A percentile compares a stretch with the other conserved stretches of the same genome.
Conservation (phyloP, 2,797 vertebrate genomes). For the Uromys caudimaculatus region DNA sequence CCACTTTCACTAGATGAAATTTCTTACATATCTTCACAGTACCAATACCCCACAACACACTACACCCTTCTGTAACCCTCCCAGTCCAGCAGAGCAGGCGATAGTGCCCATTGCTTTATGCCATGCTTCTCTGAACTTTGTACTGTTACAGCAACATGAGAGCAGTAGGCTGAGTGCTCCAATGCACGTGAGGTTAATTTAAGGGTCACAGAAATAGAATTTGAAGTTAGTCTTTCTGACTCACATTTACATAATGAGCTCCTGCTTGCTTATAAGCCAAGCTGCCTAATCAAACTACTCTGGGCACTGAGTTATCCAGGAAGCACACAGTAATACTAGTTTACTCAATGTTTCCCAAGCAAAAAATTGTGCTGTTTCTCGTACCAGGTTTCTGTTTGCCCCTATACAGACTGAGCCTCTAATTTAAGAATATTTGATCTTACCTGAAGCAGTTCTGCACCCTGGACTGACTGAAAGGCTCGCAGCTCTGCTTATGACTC, state of each 20-base stretch:
- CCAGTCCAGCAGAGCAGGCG: not conserved
- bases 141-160: not conserved
- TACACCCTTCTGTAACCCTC: not conserved
- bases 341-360: not conserved
- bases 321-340: not conserved
- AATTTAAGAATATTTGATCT: conserved; percentile 48
- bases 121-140: not conserved
- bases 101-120: not conserved
- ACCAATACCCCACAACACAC: not conserved
- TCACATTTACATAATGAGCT: not conserved
- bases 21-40: not conserved
- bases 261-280: not conserved
- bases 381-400: not conserved
- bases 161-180: not conserved
- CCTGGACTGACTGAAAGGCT: conserved; percentile 45
- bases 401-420: not conserved
- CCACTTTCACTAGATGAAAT: not conserved
- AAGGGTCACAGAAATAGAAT: conserved; percentile 8
- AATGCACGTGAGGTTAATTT: not conserved
- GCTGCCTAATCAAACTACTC: not conserved
- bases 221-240: conserved; percentile 1
- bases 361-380: not conserved
- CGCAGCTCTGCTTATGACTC: not conserved
- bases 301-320: not conserved
- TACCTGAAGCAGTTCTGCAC: conserved; percentile 67